These are phyloP conservation scores for Meloidogyne floridensis DNA, from an alignment of 1,140 invertebrate genomes.

Conservation along the genomic window DNA sequence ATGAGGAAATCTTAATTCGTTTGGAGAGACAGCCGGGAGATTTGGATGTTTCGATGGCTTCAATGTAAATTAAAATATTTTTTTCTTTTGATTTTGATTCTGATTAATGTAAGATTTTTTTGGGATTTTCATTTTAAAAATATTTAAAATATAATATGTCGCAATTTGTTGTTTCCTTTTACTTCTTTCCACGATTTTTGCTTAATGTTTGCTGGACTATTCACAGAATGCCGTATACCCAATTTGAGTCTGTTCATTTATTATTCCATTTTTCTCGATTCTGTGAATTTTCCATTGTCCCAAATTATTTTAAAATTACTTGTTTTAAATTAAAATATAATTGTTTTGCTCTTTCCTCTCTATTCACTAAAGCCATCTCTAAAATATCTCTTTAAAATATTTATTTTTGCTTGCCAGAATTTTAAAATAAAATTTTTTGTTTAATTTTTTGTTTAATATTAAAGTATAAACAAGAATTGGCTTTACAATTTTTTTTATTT, in stretches of 20 bases:
- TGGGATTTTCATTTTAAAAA: no score
- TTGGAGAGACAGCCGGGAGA: not conserved
- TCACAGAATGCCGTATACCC: no score
- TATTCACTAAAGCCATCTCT: not conserved
- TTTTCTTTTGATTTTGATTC: not conserved
- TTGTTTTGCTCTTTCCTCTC: not conserved
- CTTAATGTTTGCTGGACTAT: no score
- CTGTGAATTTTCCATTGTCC: no score
- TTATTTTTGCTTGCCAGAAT: not conserved
- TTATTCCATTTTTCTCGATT: not conserved
- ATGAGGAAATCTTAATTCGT: constrained; percentile 18
- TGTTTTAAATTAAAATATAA: not conserved
- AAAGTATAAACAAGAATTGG: not conserved
- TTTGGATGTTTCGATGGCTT: not conserved
- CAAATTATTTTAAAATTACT: no score
- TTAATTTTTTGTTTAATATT: not conserved
- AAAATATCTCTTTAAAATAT: not conserved
- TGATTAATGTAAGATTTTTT: no score
- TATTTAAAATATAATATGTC: no score
- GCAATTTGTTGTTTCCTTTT: no score
- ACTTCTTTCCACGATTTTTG: no score
- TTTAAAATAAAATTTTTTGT: constrained; percentile 5
- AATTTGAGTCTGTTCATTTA: not conserved
- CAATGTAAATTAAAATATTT: not conserved
- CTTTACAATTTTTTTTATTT: not conserved